These are phyloP conservation scores for Akabosia matsudoensis DNA, from an alignment of 1,140 invertebrate species.

Conservation along the genomic window DNA sequence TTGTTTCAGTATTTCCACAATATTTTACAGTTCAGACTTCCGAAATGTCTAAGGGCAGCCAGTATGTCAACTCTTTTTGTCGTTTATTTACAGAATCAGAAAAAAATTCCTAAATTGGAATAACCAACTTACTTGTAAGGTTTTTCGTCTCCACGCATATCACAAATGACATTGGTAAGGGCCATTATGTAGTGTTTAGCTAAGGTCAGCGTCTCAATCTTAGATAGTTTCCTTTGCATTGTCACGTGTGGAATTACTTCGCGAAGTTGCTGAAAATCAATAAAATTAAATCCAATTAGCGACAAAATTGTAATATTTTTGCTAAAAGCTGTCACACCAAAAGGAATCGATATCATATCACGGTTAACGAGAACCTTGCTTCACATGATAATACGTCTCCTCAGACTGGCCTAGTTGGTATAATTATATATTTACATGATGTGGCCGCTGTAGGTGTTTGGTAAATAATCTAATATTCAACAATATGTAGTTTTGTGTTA, in stretches of 20 bases:
- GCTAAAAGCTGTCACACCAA: background rate
- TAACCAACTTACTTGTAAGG: conserved; percentile 55
- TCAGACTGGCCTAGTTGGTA: too few relatives aligned
- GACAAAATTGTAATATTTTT: background rate
- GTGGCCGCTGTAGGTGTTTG: too few relatives aligned
- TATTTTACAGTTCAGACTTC: too few relatives aligned
- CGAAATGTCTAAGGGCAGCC: too few relatives aligned
- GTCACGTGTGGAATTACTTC: conserved; percentile 85
- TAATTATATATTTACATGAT: too few relatives aligned
- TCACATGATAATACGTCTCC: too few relatives aligned
- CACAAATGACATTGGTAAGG: conserved; percentile 79
- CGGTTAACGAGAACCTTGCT: background rate
- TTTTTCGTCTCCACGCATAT: conserved; percentile 67
- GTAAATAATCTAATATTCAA: too few relatives aligned
- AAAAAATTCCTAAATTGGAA: background rate
- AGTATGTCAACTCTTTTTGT: background rate
- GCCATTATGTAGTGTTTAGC: conserved; percentile 90
- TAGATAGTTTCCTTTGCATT: conserved; percentile 76
- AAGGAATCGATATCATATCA: background rate
- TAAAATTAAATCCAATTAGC: conserved; percentile 16
- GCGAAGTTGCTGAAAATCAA: conserved; percentile 63
- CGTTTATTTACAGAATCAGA: background rate
- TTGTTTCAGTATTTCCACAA: too few relatives aligned
- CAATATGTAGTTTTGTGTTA: too few relatives aligned
- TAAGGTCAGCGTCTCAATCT: conserved; percentile 81